Base-by-base conservation (phyloP, 2,888 invertebrate species). In the Athalia rosae region DNA sequence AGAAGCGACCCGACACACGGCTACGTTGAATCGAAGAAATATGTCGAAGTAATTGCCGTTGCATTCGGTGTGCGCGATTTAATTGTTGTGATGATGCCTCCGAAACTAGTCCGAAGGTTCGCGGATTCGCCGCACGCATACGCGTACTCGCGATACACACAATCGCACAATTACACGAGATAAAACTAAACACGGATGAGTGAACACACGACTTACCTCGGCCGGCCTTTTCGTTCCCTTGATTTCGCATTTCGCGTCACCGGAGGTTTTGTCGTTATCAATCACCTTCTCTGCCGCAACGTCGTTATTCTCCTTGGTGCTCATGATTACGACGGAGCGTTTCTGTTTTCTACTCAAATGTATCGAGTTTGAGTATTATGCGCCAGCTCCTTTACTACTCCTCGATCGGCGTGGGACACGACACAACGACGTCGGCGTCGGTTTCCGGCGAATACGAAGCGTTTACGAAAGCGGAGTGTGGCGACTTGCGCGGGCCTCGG, bases 191-290 rank as follows among this genome's bases (percentile, higher is more conserved):
- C n/a, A 63, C 53, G 58, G 9, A 50, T 11, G 56, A 53, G 63
- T 90, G 28, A 90, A 89, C 88, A 90, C 91, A 91, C 91, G 91
- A 93, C 95, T 94, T 91, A 96, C 96, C 94, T 96, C 96, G 88
- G 95, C 95, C 92, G 95, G 94, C 92, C 96, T 94, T 92, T 96
- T 96, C 90, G 95, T 95, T 91, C 95, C 96, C 92, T 96, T 96
- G 89, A 95, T 92, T 90, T 95, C 95, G 91, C 95, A 94, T 92
- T 95, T 95, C 78, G 94, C 93, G 90, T 95, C 95, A 80, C 88
- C 90, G 84, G 93, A 91, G 89, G 93, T 93, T 92, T 95, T 95
- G 89, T 95, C 95, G 91, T 92, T 93, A 89, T 95, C 95, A 90
- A 93, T 93, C 89, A 93, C 92, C 93, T 95, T 95, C 92, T 95